Evolutionary conservation across 1,140 invertebrate species (phyloP), one percentile per base, ranked within the genome.

Genomic region (Zaprionus capensis): DNA sequence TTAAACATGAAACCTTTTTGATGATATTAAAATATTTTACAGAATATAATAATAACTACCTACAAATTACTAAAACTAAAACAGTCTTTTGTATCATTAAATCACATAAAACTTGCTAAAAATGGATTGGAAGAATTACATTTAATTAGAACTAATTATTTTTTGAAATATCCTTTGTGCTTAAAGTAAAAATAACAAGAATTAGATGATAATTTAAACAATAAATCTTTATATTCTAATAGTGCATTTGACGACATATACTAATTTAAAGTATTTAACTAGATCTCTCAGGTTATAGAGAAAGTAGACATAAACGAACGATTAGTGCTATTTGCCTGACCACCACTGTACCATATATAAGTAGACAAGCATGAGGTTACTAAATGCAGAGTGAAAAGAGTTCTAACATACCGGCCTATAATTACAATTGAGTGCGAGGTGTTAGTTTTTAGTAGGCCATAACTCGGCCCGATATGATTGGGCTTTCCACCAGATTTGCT

Each of bases 401-500:
- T 38, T 46, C 41, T 46, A 17, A 46, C 41, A 17, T 6, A 46
- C 41, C 41, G 41, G 1, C n/a, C 41, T 46, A 9, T 11, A 46
- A 46, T 46, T 17, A 46, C 6, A 46, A 17, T 17, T 9, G 41
- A 83, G 63, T 67, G 62, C 22, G 49, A 71, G 74, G 81, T 86
- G 84, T 88, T 75, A 81, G 53, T 83, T 88, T 88, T 83, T 75
- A 56, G 64, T 24, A 24, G 26, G 26, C 34, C n/a, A 34, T 78
- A 79, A 69, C 24, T 68, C 49, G 63, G 28, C 56, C 75, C 63
- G 49, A 66, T 69, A 59, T 75, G 49, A 51, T 65, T 36, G 79
- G 76, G 46, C 22, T 69, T 70, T 66, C 26, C 22, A 22, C 6
- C 26, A 22, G 22, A 76, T 63, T 65, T 57, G 53, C 36, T 46